Conservation (phyloP, 35 echinoderm and acorn worm species). For the Eucidaris tribuloides region DNA sequence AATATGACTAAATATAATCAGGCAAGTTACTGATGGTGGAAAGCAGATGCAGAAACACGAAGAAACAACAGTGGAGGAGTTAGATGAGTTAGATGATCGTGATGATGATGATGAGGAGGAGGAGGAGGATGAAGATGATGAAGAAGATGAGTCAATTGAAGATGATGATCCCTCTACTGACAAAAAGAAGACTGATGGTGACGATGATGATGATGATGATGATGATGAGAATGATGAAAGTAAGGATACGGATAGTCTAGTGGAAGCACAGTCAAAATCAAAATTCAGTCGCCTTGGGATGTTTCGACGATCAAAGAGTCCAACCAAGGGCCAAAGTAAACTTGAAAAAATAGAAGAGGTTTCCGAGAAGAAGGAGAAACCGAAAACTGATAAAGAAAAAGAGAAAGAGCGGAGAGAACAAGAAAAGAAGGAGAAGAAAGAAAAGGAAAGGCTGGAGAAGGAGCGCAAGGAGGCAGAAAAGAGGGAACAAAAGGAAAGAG, state of each 20-base stretch:
- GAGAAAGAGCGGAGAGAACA: conserved; percentile 9
- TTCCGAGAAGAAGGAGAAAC: background rate
- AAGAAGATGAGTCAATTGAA: background rate
- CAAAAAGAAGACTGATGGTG: background rate
- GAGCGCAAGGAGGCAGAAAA: conserved; percentile 4
- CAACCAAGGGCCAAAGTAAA: background rate
- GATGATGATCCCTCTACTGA: background rate
- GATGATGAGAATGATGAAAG: background rate
- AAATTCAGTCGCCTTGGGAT: background rate
- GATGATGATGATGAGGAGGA: conserved; percentile 19
- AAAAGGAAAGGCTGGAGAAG: conserved; percentile 20
- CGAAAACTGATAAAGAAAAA: conserved; percentile 8
- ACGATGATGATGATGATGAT: conserved; percentile 10
- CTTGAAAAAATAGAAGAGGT: background rate
- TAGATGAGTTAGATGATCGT: background rate
- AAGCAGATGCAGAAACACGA: no score
- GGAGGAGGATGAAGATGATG: background rate
- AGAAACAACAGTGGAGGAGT: background rate
- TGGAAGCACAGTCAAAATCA: no score
- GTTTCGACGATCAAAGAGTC: conserved; percentile 6
- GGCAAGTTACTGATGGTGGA: no score
- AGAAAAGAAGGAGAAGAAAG: conserved; percentile 22
- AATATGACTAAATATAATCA: no score
- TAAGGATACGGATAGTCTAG: no score
- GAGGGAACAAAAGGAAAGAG: conserved; percentile 24